phyloP scores from a whole-genome alignment of 30 jellyfish, hydroid and myxozoan species.

The Pelagia noctiluca region DNA sequence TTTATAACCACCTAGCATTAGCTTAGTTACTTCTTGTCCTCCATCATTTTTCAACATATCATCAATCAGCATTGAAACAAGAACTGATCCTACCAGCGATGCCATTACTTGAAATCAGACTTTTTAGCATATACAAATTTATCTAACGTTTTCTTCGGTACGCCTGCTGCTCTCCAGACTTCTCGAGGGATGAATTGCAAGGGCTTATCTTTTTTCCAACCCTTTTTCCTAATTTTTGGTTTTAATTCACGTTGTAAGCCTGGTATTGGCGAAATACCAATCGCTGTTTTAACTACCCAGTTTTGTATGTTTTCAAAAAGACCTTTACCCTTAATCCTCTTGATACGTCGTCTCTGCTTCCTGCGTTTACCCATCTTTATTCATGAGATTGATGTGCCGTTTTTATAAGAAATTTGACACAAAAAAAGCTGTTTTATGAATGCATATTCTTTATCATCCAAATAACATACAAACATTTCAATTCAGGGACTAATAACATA shows the following conservation, averaged over 20 bases:
- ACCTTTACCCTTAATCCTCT: neutral
- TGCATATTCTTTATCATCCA: too few species aligned
- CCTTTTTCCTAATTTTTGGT: neutral
- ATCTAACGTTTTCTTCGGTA: neutral
- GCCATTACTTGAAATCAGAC: neutral
- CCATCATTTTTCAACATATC: conserved; percentile 33
- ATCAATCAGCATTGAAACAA: neutral
- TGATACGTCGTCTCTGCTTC: neutral
- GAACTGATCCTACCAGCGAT: neutral
- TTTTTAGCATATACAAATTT: neutral
- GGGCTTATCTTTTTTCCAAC: neutral
- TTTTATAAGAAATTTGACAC: neutral
- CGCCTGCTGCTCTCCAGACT: neutral
- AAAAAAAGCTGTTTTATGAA: neutral
- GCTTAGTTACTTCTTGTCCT: neutral
- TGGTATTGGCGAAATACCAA: conserved; percentile 2
- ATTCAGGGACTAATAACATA: too few species aligned
- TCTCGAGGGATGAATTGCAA: neutral
- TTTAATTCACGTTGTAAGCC: neutral
- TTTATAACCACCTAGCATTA: neutral
- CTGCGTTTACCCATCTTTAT: neutral
- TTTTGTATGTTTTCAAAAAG: neutral
- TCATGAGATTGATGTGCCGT: neutral
- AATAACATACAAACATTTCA: too few species aligned
- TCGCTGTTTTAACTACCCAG: conserved; percentile 19